Conservation (phyloP, 1,140 invertebrate species). For the Rhysida immarginata region DNA sequence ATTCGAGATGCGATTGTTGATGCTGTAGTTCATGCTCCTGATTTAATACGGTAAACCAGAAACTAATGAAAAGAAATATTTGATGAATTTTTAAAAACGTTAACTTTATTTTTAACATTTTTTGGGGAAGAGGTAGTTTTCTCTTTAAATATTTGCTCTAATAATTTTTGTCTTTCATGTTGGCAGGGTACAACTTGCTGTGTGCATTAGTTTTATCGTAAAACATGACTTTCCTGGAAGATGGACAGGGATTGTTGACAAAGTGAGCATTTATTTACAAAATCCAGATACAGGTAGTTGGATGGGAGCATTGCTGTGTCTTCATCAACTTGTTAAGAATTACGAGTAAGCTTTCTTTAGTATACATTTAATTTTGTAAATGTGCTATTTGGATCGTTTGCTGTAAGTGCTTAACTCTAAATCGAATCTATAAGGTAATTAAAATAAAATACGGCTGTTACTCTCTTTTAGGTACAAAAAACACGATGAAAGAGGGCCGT, state of each 20-base stretch:
- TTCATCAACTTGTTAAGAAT: constrained; percentile 91
- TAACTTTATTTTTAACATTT: no score
- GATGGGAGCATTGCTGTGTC: constrained; percentile 77
- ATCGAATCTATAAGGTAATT: no score
- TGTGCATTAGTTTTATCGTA: constrained; percentile 75
- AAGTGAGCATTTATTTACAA: constrained; percentile 67
- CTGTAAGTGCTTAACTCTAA: not conserved
- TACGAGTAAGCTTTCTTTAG: constrained; percentile 50
- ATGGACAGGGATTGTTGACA: constrained; percentile 92
- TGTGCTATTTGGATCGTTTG: not conserved
- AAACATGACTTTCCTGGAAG: constrained; percentile 90
- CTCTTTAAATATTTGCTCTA: no score
- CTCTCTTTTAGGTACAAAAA: constrained; percentile 57
- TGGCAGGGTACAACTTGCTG: constrained; percentile 66
- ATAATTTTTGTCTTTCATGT: not conserved
- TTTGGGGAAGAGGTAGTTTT: no score
- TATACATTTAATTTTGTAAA: not conserved
- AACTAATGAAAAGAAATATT: no score
- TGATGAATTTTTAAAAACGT: not conserved
- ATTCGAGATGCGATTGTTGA: constrained; percentile 88
- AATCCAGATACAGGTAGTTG: constrained; percentile 68
- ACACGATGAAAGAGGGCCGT: constrained; percentile 63
- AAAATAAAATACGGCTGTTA: no score
- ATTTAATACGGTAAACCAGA: constrained; percentile 53
- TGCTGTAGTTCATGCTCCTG: constrained; percentile 81